Conservation (phyloP, 2,888 invertebrate species). For the Endotricha flammealis region DNA sequence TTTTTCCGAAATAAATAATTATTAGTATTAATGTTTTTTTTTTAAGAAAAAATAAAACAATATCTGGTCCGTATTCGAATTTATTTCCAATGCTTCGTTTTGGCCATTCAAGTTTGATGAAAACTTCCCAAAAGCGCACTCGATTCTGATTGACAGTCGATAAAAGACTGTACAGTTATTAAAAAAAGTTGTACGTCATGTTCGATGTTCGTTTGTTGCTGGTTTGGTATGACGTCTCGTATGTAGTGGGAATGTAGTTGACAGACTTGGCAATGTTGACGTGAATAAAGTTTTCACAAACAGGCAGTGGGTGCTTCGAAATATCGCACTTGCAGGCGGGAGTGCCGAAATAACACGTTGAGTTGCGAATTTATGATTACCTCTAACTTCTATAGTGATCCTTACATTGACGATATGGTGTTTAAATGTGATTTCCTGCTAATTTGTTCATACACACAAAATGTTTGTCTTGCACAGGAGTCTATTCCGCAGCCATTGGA, state of each 20-base stretch:
- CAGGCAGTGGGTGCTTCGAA: constrained; percentile 40
- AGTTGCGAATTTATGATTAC: constrained; percentile 28
- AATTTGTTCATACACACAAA: no score
- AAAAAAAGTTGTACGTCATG: constrained; percentile 2
- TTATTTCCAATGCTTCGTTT: neutral
- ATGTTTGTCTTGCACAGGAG: no score
- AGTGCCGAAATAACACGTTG: constrained; percentile 36
- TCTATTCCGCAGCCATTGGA: no score
- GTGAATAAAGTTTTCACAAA: constrained; percentile 63
- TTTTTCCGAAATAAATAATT: no score
- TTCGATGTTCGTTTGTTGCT: constrained; percentile 1
- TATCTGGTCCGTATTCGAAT: constrained; percentile 8
- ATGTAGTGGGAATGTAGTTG: constrained; percentile 38
- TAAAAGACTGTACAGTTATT: neutral
- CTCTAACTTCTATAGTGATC: no score
- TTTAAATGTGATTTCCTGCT: no score
- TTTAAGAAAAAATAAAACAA: no score
- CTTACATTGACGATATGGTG: no score
- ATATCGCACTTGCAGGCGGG: constrained; percentile 66
- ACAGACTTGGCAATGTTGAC: constrained; percentile 51
- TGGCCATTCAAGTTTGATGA: neutral
- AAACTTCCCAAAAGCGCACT: neutral
- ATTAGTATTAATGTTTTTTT: no score
- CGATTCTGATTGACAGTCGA: constrained; percentile 1
- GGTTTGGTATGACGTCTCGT: constrained; percentile 24